Percentiles rank a stretch among this genome's conserved stretches.
Conservation (phyloP, 2,888 invertebrate genomes). For the Eupithecia abbreviata region DNA sequence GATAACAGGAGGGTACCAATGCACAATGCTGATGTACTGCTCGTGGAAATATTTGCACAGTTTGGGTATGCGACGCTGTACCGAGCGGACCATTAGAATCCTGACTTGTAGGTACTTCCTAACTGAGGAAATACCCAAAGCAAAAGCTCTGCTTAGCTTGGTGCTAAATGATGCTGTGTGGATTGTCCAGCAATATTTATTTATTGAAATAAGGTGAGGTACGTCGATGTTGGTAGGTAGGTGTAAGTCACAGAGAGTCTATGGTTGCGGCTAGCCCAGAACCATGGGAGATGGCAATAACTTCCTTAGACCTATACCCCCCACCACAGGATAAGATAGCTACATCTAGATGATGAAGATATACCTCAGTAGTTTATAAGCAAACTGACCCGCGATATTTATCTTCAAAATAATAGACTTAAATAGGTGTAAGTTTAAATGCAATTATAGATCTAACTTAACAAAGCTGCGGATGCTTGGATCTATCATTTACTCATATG, state of each 20-base stretch:
- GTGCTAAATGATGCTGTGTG: not conserved
- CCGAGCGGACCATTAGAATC: not conserved
- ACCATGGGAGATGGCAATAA: too few species aligned
- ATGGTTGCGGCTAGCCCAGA: too few species aligned
- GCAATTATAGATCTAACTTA: not conserved
- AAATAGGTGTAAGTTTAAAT: not conserved
- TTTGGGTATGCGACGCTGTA: not conserved
- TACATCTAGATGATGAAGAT: not conserved
- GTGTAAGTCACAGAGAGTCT: too few species aligned
- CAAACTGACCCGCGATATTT: not conserved
- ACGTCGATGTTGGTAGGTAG: not conserved
- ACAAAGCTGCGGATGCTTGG: not conserved
- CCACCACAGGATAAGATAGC: not conserved
- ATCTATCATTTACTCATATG: not conserved
- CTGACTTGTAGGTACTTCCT: not conserved
- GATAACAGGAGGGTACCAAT: conserved; percentile 20
- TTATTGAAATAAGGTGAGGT: too few species aligned
- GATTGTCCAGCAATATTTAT: too few species aligned
- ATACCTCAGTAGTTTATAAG: not conserved
- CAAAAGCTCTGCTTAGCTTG: too few species aligned
- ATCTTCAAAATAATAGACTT: not conserved
- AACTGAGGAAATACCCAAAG: not conserved
- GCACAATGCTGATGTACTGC: not conserved
- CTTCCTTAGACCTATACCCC: too few species aligned
- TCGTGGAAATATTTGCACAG: not conserved